Conservation (phyloP, 1,140 invertebrate genomes). For the Ostrea denselamellosa region DNA sequence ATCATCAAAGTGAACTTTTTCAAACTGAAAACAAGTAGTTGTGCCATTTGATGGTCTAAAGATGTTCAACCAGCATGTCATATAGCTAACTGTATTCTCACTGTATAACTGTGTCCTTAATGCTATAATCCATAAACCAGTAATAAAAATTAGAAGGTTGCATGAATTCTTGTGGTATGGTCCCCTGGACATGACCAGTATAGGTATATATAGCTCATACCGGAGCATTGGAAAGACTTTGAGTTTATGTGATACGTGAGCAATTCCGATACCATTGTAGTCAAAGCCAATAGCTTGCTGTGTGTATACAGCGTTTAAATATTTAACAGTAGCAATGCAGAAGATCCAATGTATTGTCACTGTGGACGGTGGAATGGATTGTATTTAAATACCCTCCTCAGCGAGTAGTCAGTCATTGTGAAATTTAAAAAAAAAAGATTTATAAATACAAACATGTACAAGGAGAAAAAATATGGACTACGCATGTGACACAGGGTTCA, state of each 20-base stretch:
- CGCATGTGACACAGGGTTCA: not conserved
- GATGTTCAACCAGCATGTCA: not conserved
- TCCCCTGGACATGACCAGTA: not conserved
- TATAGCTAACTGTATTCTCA: not conserved
- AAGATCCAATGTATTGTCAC: conserved; percentile 4
- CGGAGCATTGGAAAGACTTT: not conserved
- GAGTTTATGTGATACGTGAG: not conserved
- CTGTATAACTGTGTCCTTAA: not conserved
- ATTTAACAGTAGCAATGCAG: conserved; percentile 39
- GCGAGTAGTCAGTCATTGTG: conserved; percentile 19
- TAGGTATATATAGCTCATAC: not conserved
- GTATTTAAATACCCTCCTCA: not conserved
- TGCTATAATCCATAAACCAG: not conserved
- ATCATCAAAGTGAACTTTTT: not conserved
- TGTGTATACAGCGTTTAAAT: conserved; percentile 25
- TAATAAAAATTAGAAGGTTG: not conserved
- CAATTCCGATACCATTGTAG: conserved; percentile 1
- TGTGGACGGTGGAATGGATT: not conserved
- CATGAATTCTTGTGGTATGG: not conserved
- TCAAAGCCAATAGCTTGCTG: conserved; percentile 23
- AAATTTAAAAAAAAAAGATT: not conserved
- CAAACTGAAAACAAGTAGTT: not conserved
- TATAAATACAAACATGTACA: not conserved
- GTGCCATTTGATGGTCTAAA: not conserved
- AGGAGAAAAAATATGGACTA: not conserved